A percentile compares a stretch with the other conserved stretches of the same genome.
These are phyloP conservation scores for Neelides sp. DNA, from an alignment of 1,140 invertebrate genomes.

Conservation along the genomic window DNA sequence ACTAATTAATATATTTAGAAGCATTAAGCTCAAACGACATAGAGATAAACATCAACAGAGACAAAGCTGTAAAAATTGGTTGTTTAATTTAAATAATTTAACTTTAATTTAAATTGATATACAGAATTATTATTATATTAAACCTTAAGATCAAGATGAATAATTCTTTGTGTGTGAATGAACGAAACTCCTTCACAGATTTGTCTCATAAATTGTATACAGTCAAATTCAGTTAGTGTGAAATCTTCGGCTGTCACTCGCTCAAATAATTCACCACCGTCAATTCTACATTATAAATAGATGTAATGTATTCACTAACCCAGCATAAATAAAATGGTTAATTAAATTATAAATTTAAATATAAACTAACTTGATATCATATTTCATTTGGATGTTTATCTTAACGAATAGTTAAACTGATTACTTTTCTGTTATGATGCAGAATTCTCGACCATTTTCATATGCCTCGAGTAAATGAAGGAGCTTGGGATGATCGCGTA, in stretches of 20 bases:
- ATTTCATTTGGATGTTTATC: too few relatives aligned
- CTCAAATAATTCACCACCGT: conserved; percentile 84
- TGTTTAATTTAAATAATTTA: conserved; percentile 6
- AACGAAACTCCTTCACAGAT: conserved; percentile 81
- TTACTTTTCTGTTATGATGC: conserved; percentile 91
- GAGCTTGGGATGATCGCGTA: conserved; percentile 72
- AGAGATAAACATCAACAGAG: too few relatives aligned
- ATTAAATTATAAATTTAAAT: not conserved
- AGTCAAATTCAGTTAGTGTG: conserved; percentile 76
- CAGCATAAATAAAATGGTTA: too few relatives aligned
- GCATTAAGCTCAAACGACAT: too few relatives aligned
- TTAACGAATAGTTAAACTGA: too few relatives aligned
- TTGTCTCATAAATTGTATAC: conserved; percentile 79
- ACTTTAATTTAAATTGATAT: not conserved
- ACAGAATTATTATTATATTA: not conserved
- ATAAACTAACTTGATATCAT: not conserved
- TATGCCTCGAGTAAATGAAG: conserved; percentile 76
- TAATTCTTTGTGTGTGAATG: conserved; percentile 70
- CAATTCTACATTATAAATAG: conserved; percentile 54
- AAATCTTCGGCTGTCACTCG: conserved; percentile 83
- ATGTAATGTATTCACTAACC: too few relatives aligned
- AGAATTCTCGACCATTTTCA: conserved; percentile 68
- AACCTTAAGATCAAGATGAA: conserved; percentile 79
- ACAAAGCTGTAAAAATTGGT: not conserved
- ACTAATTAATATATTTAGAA: not conserved